Conservation (phyloP, 2,797 vertebrate genomes). For the Staurois parvus region DNA sequence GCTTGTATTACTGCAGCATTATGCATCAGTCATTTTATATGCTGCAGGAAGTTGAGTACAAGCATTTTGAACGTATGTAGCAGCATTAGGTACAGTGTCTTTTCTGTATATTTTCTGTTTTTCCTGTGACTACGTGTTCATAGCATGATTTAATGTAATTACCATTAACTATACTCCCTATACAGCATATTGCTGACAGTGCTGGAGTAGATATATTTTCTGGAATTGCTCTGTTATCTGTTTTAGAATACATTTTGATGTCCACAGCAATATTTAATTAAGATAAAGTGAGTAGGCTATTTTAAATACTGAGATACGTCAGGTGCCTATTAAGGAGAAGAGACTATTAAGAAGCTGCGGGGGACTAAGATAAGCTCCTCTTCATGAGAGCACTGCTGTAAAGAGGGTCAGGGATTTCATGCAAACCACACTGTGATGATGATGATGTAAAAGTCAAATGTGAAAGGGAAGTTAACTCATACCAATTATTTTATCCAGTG, state of each 20-base stretch:
- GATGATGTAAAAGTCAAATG: constrained; percentile 49
- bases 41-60: too few relatives aligned
- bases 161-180: neutral
- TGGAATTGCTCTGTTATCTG: neutral
- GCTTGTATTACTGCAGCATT: too few relatives aligned
- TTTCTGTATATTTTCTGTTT: neutral
- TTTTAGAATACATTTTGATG: neutral
- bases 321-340: constrained; percentile 45
- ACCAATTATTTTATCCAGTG: neutral
- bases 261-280: neutral
- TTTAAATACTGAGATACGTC: constrained; percentile 23
- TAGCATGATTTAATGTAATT: neutral
- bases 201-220: neutral
- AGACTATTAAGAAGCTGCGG: constrained; percentile 46
- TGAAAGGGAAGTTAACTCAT: constrained; percentile 4
- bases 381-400: constrained; percentile 31
- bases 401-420: constrained; percentile 50
- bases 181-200: neutral
- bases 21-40: too few relatives aligned
- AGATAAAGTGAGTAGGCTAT: constrained; percentile 13
- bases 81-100: neutral
- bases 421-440: constrained; percentile 13
- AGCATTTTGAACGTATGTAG: too few relatives aligned
- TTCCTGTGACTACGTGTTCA: neutral
- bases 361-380: constrained; percentile 47